Conservation (phyloP, 2,888 invertebrate genomes). For the Diloba caeruleocephala region DNA sequence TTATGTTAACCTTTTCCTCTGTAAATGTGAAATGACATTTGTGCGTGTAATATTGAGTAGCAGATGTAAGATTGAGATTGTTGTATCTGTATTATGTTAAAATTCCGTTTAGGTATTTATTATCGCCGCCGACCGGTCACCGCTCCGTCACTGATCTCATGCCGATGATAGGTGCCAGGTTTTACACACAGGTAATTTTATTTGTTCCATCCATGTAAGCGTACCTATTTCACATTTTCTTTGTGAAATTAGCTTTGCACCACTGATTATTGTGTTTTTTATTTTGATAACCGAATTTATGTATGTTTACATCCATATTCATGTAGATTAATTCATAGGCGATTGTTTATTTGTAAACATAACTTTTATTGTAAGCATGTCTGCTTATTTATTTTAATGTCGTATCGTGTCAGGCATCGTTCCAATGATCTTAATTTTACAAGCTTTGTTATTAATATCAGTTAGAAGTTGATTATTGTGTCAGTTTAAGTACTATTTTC, state of each 20-base stretch:
- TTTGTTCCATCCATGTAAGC: constrained; percentile 19
- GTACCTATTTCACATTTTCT: not conserved
- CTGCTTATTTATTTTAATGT: constrained; percentile 12
- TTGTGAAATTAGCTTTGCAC: constrained; percentile 19
- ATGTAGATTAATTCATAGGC: constrained; percentile 3
- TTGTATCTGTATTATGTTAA: constrained; percentile 44
- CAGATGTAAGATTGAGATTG: constrained; percentile 29
- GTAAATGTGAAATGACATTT: constrained; percentile 11
- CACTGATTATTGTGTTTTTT: constrained; percentile 19
- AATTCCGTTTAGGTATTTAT: constrained; percentile 90
- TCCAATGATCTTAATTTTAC: constrained; percentile 9
- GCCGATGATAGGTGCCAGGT: constrained; percentile 99
- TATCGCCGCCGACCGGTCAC: constrained; percentile 90
- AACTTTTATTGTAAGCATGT: constrained; percentile 11
- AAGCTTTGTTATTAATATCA: not conserved
- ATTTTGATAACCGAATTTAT: not conserved
- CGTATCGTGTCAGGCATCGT: constrained; percentile 5
- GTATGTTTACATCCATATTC: not conserved
- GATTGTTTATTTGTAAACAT: not conserved
- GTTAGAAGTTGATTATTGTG: not conserved
- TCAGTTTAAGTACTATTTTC: not conserved
- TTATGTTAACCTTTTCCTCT: constrained; percentile 16
- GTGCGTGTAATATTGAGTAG: constrained; percentile 10
- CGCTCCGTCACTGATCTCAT: constrained; percentile 98
- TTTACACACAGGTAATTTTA: constrained; percentile 95